phyloP scores from a whole-genome alignment of 2,113 vertebrate species.

The Glareola pratincola region DNA sequence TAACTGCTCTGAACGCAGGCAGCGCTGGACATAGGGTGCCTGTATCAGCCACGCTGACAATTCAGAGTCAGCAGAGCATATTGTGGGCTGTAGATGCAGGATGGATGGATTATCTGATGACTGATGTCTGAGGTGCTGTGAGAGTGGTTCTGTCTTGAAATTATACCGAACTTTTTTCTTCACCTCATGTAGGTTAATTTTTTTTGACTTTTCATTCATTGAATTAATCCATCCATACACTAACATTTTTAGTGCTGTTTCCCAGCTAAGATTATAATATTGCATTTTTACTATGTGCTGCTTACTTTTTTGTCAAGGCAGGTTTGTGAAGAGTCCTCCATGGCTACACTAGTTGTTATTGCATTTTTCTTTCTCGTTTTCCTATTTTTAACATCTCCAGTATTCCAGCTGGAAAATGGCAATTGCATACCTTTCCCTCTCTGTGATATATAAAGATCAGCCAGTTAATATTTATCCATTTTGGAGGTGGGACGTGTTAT shows the following conservation, averaged over 20 bases:
- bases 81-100: not conserved
- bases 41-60: rapidly evolving
- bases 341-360: not conserved
- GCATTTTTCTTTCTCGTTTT: not conserved
- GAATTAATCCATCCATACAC: not conserved
- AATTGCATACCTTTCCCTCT: not conserved
- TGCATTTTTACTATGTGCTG: not conserved
- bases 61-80: not conserved
- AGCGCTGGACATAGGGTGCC: rapidly evolving
- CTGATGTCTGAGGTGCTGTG: not conserved
- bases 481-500: not conserved
- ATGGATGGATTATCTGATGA: not conserved
- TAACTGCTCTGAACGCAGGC: not conserved
- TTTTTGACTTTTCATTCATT: not conserved
- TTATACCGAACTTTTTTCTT: not conserved
- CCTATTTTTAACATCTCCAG: not conserved
- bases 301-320: not conserved
- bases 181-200: not conserved
- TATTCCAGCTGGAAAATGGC: not conserved
- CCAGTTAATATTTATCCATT: not conserved
- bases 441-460: not conserved
- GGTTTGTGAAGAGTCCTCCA: not conserved
- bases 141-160: not conserved
- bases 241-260: not conserved
- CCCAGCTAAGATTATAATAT: not conserved